Evolutionary conservation across 1,140 invertebrate genomes (phyloP), one percentile per base, ranked within the genome.

Genomic region (Theocolax elegans): DNA sequence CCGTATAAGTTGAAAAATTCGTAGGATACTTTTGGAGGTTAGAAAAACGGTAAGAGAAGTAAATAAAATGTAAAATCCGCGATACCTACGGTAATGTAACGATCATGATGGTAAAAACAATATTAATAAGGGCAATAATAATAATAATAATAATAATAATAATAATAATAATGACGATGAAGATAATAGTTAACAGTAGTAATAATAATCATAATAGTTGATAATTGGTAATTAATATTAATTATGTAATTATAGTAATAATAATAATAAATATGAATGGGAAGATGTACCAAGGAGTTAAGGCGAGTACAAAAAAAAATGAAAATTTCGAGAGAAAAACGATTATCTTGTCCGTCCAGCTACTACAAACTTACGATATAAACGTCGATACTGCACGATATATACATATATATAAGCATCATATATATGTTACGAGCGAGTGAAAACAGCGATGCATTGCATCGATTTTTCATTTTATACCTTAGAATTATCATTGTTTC

Each of bases 331-430:
- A n/a, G n/a, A 31, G 40, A 64, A 17, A 51, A 51, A 51, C 31
- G 19, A 53, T 53, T 44, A 51, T 42, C 13, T 21, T n/a, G n/a
- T 51, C 31, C 38, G 19, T 69, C n/a, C 48, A 49, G 12, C 44
- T 62, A 62, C 44, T 44, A n/a, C 40, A 58, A 56, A 54, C 49
- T 62, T 62, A 68, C 38, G 35, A 44, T 49, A 56, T 66, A 67
- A 17, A 62, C 48, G 48, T 69, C 46, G 21, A 62, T 69, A 62
- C 49, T 62, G 54, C 35, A 54, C 46, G 17, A 54, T 69, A 60
- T 69, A 54, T 54, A 54, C 21, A 62, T 46, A 54, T 25, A 46
- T 46, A 51, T 42, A 53, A 19, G 35, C 10, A 64, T 25, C 3
- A 51, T 25, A 51, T 25, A 42, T 58, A 25, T 56, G 53, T 23